Conservation (phyloP, 2,113 vertebrate species). For the Prunella himalayana region DNA sequence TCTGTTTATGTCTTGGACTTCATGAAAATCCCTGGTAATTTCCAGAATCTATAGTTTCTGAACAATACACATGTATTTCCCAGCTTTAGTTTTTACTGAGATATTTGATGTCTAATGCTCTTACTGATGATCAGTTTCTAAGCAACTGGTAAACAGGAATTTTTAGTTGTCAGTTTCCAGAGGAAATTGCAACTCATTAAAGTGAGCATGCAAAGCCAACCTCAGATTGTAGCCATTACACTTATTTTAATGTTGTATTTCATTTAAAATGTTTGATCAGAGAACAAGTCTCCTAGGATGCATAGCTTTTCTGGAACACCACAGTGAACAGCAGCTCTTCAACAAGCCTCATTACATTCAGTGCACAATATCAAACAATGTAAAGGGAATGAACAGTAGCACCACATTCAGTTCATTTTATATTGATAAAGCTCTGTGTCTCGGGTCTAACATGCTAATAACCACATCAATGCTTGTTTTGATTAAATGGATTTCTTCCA, state of each 20-base stretch:
- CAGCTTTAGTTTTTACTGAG: neutral
- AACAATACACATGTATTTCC: neutral
- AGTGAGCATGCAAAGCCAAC: neutral
- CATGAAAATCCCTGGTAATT: neutral
- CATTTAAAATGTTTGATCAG: neutral
- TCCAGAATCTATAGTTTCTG: neutral
- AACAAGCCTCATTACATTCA: neutral
- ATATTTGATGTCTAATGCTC: neutral
- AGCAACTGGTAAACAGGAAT: neutral
- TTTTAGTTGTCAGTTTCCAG: neutral
- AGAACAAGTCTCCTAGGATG: neutral
- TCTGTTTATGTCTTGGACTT: neutral
- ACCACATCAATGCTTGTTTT: neutral
- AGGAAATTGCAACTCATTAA: neutral
- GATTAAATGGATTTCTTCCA: slow-evolving; percentile 15
- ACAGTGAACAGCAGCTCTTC: neutral
- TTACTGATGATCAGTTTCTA: neutral
- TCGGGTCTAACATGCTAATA: neutral
- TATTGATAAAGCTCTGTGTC: neutral
- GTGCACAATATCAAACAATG: neutral
- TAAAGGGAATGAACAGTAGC: neutral
- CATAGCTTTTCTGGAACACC: neutral
- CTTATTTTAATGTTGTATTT: neutral
- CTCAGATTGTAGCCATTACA: neutral
- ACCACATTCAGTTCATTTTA: neutral